Base-by-base conservation (phyloP, 2,113 vertebrate genomes). In the Plestiodon gilberti region DNA sequence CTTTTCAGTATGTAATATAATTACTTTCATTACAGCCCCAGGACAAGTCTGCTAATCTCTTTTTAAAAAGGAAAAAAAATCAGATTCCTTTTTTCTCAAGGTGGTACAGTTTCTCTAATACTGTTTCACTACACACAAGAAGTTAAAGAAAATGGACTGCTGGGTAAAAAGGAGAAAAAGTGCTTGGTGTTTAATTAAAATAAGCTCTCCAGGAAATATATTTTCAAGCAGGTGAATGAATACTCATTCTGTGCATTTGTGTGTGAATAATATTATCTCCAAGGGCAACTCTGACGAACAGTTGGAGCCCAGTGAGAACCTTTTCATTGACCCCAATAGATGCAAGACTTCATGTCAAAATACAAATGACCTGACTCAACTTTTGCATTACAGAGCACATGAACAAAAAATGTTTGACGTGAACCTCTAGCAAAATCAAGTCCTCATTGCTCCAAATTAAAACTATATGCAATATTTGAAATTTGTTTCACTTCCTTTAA, bases 1-100 rank as follows among this genome's bases (percentile, higher is more conserved):
- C 81, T 48, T 62, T 78, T 69, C 81, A 67, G 43, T 79, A 14
- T 30, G 0, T 76, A 75, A 84, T 80, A 75, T 83, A 87, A 84
- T 82, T 82, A 81, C 82, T 87, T 93, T 92, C 55, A 81, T 13
- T 67, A 67, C 1, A 67, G 25, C 78, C 30, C 48, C 43, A 8
- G 28, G 87, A 93, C 35, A 84, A 83, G 61, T 81, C 43, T 62
- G 80, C 5, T 88, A 0, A 0, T 20, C 17, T 71, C 6, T 13
- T 28, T 87, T 57, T 40, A 67, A 40, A 33, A 55, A 28, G 55
- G 38, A 52, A 13, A 35, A 3, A 73, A 67, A 25, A 23, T 20
- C 30, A 3, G 69, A 38, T 38, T 3, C 2, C 0, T 5, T 83
- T 71, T 78, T 57, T 85, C 86, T 33, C 83, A 81, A 83, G 82